phyloP scores from a whole-genome alignment of 2,113 vertebrate genomes.

The Phocoena sinus region DNA sequence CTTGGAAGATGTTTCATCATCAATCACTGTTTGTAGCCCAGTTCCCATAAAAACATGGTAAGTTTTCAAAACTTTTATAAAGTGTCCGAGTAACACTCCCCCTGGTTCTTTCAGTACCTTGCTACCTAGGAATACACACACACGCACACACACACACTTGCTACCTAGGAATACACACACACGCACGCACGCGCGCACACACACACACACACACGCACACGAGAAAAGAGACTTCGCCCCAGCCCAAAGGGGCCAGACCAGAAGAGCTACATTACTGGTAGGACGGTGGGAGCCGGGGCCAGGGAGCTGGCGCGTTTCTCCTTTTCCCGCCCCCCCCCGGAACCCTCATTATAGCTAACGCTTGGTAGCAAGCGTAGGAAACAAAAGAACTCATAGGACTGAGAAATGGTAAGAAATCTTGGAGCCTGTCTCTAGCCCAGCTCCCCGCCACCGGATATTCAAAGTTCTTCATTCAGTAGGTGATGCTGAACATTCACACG shows the following conservation, averaged over 20 bases:
- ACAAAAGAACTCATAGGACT: conserved; percentile 35
- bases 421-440: neutral
- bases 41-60: neutral
- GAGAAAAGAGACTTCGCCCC: neutral
- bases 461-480: neutral
- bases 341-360: neutral
- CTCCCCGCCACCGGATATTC: neutral
- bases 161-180: no score
- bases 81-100: neutral
- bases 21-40: neutral
- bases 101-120: neutral
- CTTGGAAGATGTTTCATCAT: neutral
- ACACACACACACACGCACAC: neutral
- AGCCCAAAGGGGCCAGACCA: neutral
- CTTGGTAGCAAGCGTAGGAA: neutral
- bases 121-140: neutral
- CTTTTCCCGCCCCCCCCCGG: neutral
- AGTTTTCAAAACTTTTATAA: conserved; percentile 36
- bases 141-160: neutral
- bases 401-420: conserved; percentile 46
- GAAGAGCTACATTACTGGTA: neutral
- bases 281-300: neutral
- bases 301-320: neutral
- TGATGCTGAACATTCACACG: neutral
- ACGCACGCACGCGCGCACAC: neutral